Base-by-base conservation (phyloP, 1,140 invertebrate species). In the Musca vetustissima region DNA sequence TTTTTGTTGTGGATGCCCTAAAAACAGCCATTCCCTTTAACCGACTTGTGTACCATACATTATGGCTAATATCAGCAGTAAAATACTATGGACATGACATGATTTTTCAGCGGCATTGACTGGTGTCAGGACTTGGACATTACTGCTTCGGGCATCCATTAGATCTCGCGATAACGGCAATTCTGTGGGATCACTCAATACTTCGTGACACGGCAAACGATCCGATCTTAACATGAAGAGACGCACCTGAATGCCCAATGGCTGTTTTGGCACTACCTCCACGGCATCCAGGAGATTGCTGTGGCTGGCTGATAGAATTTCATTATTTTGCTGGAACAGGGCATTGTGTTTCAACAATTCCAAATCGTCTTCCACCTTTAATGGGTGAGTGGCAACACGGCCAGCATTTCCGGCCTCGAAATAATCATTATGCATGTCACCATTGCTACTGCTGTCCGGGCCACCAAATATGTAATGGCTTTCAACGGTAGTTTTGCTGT, bases 181-280 rank as follows among this genome's bases (percentile, higher is more conserved):
- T 70, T 87, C 86, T 24, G 87, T 88, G 25, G 87, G 86, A 72
- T 83, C 86, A 73, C 86, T 87, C n/a, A 86, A 76, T 48, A 85
- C 84, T 68, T 89, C 86, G 36, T 89, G 88, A 76, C 90, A 91
- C 1, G 89, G 89, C 65, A 91, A 77, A 52, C 88, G 82, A 53
- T 90, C 88, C 1, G 85, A 82, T 28, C 89, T 89, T 69, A 91
- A 84, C 61, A 88, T 85, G 64, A 89, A 86, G 43, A 91, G 77
- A 24, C 83, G 81, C 67, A 83, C 84, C 22, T 69, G 59, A 48
- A 71, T 64, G 22, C 55, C 71, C 14, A 80, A 70, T 21, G 75
- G 69, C 7, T 79, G 74, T 67, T 79, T 21, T 8, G 57, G 77
- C 47, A 69, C 36, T 4, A 79, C 76, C 22, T 71, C 64, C 4